Evolutionary conservation across 1,140 invertebrate genomes (phyloP).

Genomic region (Drosophila lacteicornis): DNA sequence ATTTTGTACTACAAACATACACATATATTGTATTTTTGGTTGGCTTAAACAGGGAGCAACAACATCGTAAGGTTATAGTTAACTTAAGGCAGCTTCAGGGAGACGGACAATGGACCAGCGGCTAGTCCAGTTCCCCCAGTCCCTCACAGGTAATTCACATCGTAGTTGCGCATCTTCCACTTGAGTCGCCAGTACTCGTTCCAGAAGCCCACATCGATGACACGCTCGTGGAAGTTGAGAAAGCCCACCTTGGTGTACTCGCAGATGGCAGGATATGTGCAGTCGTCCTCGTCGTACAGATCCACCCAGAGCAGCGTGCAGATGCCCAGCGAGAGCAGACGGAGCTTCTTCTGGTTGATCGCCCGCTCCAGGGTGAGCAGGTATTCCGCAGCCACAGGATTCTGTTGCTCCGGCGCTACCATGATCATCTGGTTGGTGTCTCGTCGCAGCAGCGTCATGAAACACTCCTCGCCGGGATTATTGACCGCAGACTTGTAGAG

Average conservation of each 20-base stretch:
- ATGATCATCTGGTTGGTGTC: slow-evolving; percentile 88
- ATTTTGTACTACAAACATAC: slow-evolving; percentile 24
- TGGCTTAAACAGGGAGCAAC: slow-evolving; percentile 62
- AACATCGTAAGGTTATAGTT: slow-evolving; percentile 81
- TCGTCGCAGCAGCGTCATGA: slow-evolving; percentile 53
- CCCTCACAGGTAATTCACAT: slow-evolving; percentile 88
- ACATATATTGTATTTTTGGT: slow-evolving; percentile 42
- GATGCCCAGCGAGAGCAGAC: slow-evolving; percentile 89
- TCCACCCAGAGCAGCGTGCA: slow-evolving; percentile 91
- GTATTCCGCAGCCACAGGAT: slow-evolving; percentile 88
- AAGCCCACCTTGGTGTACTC: slow-evolving; percentile 89
- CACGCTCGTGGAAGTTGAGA: slow-evolving; percentile 87
- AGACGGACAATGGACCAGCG: background rate
- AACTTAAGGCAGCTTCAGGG: slow-evolving; percentile 46
- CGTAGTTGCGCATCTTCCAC: slow-evolving; percentile 91
- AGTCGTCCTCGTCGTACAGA: slow-evolving; percentile 88
- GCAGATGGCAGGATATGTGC: slow-evolving; percentile 90
- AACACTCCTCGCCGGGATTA: slow-evolving; percentile 66
- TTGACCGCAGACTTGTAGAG: slow-evolving; percentile 52
- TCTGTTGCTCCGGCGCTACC: slow-evolving; percentile 88
- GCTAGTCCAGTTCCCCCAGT: background rate
- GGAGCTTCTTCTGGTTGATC: slow-evolving; percentile 89
- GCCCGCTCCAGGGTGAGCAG: slow-evolving; percentile 88
- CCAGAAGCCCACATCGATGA: slow-evolving; percentile 92
- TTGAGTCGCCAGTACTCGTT: slow-evolving; percentile 90